Evolutionary conservation across 2,888 invertebrate genomes (phyloP).

Genomic region (Iphiclides podalirius): DNA sequence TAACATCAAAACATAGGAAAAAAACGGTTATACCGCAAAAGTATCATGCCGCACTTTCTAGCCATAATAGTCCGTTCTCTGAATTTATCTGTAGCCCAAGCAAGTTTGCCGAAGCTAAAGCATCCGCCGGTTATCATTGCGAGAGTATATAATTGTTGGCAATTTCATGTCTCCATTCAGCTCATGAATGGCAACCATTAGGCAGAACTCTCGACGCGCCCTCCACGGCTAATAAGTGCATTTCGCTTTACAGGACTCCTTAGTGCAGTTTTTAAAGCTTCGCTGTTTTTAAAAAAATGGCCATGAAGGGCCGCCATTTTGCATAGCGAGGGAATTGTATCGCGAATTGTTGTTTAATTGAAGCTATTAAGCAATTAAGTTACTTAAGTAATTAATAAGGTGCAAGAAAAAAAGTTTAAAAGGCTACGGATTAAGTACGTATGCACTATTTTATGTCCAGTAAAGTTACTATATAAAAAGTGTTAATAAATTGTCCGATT

Average conservation of each 20-base stretch:
- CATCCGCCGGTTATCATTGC: conserved; percentile 76
- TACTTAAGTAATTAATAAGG: conserved; percentile 40
- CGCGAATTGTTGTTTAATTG: conserved; percentile 51
- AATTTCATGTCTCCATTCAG: conserved; percentile 75
- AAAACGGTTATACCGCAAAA: too few species aligned
- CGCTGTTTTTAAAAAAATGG: conserved; percentile 49
- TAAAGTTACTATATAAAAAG: too few species aligned
- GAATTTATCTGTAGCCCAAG: conserved; percentile 31
- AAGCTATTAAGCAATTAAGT: conserved; percentile 55
- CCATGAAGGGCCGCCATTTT: conserved; percentile 42
- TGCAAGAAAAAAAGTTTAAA: conserved; percentile 16
- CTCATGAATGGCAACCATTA: conserved; percentile 76
- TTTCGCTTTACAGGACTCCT: conserved; percentile 74
- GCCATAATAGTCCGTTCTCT: conserved; percentile 11
- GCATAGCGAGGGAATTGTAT: conserved; percentile 43
- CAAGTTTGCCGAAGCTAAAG: conserved; percentile 57
- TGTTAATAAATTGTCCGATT: too few species aligned
- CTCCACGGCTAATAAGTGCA: conserved; percentile 77
- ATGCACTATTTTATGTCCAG: too few species aligned
- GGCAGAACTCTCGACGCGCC: conserved; percentile 66
- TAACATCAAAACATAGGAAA: background rate
- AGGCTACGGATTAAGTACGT: too few species aligned
- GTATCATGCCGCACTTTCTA: conserved; percentile 1
- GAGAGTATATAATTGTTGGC: conserved; percentile 78
- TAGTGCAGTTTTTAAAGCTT: conserved; percentile 67